Base-by-base conservation (phyloP, 2,113 vertebrate species). In the Grantiella picta region DNA sequence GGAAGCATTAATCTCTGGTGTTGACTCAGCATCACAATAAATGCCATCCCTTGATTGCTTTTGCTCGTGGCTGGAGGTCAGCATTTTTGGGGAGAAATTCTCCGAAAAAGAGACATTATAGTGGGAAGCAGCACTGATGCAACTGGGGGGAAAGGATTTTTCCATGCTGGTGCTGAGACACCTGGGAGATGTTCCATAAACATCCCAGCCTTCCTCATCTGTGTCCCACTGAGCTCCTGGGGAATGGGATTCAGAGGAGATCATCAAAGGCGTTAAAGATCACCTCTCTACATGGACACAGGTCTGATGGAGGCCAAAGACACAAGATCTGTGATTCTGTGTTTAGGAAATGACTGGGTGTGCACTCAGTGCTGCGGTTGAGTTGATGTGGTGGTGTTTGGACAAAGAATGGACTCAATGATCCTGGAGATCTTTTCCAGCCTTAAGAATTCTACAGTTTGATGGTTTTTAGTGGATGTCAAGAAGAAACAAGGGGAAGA, bases 31-130 rank as follows among this genome's bases (percentile, higher is more conserved):
- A 84, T 35, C 81, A 56, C 85, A 45, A 92, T 72, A 87, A 85
- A 89, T 91, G 90, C 84, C 29, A 36, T 52, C 69, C 79, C 91
- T 53, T 79, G 64, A 91, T 82, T 96, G 92, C 86, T 94, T 97
- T 75, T 65, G 59, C 92, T 94, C 28, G 25, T 82, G 79, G 64
- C 64, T 86, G 36, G 89, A 91, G 91, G 90, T 92, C 64, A 85
- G 91, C 25, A 36, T 57, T 93, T 94, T 61, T 2, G 7, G 73
- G 36, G 13, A 68, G n/a, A 27, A 52, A 75, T 49, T 63, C 49
- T 82, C 45, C 10, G 27, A 15, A 72, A 44, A 54, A n/a, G 60
- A 40, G 47, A 21, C 28, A 28, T 4, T 19, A 53, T 33, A 12
- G 29, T 15, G 56, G 61, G 52, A 52, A 2, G 5, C 33, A 88